These are phyloP conservation scores for Ifrita kowaldi DNA, from an alignment of 2,113 vertebrate genomes.

Conservation along the genomic window DNA sequence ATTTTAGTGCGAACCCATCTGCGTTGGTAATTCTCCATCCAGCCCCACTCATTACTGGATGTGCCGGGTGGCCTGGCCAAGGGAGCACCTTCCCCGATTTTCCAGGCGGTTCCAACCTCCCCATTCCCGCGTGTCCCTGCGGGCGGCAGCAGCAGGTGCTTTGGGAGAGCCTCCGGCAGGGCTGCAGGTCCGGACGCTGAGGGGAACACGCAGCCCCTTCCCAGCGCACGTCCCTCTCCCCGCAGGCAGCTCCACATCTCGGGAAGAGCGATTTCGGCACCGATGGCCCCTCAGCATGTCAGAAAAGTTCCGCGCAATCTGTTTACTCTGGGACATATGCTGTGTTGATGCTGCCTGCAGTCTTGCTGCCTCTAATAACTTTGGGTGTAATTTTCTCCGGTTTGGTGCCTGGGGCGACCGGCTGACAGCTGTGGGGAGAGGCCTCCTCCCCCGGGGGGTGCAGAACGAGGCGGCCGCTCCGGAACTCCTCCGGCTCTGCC, in stretches of 20 bases:
- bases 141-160: not conserved
- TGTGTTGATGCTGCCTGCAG: not conserved
- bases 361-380: slow-evolving; percentile 18
- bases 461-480: not conserved
- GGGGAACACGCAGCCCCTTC: not conserved
- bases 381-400: not conserved
- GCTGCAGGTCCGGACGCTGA: fast-evolving
- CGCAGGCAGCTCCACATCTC: not conserved
- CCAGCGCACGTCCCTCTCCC: not conserved
- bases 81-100: not conserved
- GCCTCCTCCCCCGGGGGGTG: not conserved
- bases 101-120: not conserved
- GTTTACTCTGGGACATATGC: slow-evolving; percentile 36
- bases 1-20: slow-evolving; percentile 6
- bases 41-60: not conserved
- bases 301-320: slow-evolving; percentile 2
- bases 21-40: not conserved
- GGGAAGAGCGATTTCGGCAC: not conserved
- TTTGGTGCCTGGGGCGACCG: not conserved
- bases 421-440: not conserved
- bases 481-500: not conserved
- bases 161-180: not conserved
- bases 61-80: not conserved
- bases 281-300: not conserved
- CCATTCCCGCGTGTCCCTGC: not conserved